Evolutionary conservation across 2,797 vertebrate species (phyloP), one percentile per base, ranked within the genome.

Genomic region (Microctenopoma stevenorrisi): DNA sequence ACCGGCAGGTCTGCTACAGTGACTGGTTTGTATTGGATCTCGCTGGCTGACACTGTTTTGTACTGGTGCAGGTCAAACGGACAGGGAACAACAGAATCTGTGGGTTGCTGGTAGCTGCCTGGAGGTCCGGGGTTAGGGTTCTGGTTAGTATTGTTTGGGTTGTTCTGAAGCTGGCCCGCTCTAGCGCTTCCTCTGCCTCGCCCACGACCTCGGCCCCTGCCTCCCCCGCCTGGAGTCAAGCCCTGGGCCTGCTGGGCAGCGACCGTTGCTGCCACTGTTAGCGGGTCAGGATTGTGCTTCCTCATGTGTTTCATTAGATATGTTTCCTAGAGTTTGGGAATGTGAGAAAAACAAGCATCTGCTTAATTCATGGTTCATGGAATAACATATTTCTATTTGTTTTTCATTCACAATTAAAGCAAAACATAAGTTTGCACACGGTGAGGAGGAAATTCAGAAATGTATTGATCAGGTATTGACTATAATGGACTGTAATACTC

Each of bases 241-340:
- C 90, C 89, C 87, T 96, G 96, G 0, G 95, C 95, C 53, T 95
- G 93, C 84, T 93, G 95, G n/a, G 95, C 94, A 0, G 94, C 95
- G 5, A 95, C 92, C 0, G 95, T 94, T 7, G 93, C 95, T 5
- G 94, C 95, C 22, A 95, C 93, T 0, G 95, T 93, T 0, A 94
- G 83, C 1, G 95, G 95, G 88, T 98, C 97, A 26, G 97, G 97
- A 93, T 98, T 99, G 95, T 99, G 97, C 95, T 99, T 99, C 89
- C 96, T 92, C 97, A 98, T 99, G 91, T 99, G 97, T 94, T 99
- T 99, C 97, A 99, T 99, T 90, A 99, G 93, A 91, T 99, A 99
- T 0, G 97, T 98, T 89, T 99, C 91, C 91, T 92, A 22, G 8
- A 66, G 72, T 25, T 5, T 7, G 15, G 30, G 4, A 57, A 40